Percentiles rank a stretch among this genome's conserved stretches.
Evolutionary conservation across 2,113 vertebrate genomes (phyloP).

Genomic region (Brachyhypopomus occidentalis): DNA sequence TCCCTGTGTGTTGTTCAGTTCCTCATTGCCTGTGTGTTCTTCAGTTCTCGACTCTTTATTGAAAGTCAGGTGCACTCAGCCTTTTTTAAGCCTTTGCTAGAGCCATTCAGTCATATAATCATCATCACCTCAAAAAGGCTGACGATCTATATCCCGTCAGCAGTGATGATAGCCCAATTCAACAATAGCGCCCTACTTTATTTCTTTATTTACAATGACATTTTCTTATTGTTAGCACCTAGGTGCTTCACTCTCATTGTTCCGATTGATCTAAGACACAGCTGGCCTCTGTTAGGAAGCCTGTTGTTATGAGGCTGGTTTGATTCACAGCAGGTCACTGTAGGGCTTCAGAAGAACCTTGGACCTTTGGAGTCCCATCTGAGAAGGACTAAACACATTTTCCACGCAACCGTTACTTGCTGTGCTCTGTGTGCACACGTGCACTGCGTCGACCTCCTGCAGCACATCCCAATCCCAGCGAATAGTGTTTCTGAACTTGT

Average conservation of each 20-base stretch:
- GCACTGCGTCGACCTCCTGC: neutral
- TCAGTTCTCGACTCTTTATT: neutral
- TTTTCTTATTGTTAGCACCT: neutral
- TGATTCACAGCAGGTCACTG: neutral
- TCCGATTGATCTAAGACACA: constrained; percentile 8
- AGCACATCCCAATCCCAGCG: too few relatives aligned
- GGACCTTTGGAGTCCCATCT: neutral
- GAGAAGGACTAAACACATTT: neutral
- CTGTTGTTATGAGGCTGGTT: neutral
- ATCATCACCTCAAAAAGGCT: neutral
- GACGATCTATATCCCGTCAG: neutral
- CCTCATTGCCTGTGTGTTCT: neutral
- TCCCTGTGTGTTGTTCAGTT: too few relatives aligned
- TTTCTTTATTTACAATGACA: neutral
- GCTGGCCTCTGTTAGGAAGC: neutral
- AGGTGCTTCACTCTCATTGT: neutral
- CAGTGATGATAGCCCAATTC: neutral
- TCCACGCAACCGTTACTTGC: neutral
- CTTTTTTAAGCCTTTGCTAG: neutral
- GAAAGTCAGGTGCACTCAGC: neutral
- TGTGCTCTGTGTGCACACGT: neutral
- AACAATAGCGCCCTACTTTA: neutral
- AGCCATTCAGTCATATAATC: neutral
- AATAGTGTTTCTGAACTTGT: neutral
- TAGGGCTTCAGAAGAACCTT: neutral